Conservation (phyloP, 2,113 vertebrate species). For the Toxotes chatareus region DNA sequence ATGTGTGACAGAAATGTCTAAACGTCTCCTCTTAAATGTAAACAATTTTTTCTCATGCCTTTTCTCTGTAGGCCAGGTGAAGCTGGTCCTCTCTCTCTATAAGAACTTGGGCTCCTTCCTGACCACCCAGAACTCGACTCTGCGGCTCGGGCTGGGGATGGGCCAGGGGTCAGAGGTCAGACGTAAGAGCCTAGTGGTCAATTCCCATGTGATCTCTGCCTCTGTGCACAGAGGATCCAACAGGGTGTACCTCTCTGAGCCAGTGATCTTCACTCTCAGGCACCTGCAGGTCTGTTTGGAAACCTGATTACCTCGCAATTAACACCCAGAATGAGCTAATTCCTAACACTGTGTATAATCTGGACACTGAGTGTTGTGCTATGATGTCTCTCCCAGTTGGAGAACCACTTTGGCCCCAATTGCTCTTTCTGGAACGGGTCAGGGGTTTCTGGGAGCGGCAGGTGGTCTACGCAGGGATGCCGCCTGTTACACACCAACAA, state of each 20-base stretch:
- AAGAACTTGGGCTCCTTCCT: slow-evolving; percentile 94
- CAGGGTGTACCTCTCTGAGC: slow-evolving; percentile 92
- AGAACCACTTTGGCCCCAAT: slow-evolving; percentile 95
- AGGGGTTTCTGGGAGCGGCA: slow-evolving; percentile 90
- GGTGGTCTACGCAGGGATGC: slow-evolving; percentile 95
- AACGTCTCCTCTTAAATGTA: neutral
- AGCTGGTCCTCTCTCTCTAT: slow-evolving; percentile 92
- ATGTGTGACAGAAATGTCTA: neutral
- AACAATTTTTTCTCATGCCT: neutral
- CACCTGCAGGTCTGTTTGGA: slow-evolving; percentile 87
- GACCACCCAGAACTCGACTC: slow-evolving; percentile 91
- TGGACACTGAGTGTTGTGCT: slow-evolving; percentile 3
- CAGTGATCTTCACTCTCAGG: slow-evolving; percentile 91
- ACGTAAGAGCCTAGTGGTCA: slow-evolving; percentile 87
- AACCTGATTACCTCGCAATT: neutral
- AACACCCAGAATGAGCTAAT: neutral
- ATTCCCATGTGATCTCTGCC: slow-evolving; percentile 93
- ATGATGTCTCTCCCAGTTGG: slow-evolving; percentile 81
- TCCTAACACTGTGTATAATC: neutral
- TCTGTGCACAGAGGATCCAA: slow-evolving; percentile 95
- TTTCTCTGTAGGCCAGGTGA: slow-evolving; percentile 84
- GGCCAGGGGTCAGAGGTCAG: slow-evolving; percentile 72
- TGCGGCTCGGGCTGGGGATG: slow-evolving; percentile 85
- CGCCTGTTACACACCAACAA: slow-evolving; percentile 92
- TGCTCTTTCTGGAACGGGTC: slow-evolving; percentile 97